These are phyloP conservation scores for Stictonetta naevosa DNA, from an alignment of 2,113 vertebrate species.

Conservation along the genomic window DNA sequence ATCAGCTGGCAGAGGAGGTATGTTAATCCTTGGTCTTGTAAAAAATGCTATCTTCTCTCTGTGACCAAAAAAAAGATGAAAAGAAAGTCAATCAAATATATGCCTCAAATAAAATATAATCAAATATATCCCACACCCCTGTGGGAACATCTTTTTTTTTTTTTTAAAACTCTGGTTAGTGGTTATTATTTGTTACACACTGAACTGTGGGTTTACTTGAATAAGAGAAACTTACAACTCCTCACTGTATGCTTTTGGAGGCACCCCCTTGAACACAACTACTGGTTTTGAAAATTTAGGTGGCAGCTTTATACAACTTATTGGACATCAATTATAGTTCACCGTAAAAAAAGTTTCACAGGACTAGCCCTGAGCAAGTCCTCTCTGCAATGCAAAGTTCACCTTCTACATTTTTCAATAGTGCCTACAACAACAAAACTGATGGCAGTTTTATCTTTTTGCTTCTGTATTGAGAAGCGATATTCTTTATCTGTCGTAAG, in stretches of 20 bases:
- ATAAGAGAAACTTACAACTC: background rate
- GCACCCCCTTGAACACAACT: background rate
- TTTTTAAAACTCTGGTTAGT: background rate
- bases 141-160: background rate
- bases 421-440: background rate
- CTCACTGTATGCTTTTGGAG: background rate
- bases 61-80: constrained; percentile 55
- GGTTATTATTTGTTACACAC: background rate
- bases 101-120: background rate
- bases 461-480: background rate
- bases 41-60: constrained; percentile 99
- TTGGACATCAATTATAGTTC: background rate
- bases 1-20: constrained; percentile 96
- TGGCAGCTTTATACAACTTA: background rate
- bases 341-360: background rate
- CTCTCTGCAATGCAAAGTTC: background rate
- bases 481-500: background rate
- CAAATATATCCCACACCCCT: background rate
- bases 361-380: background rate
- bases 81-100: background rate
- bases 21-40: constrained; percentile 96
- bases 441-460: background rate
- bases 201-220: background rate
- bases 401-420: background rate
- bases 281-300: background rate